A percentile compares a stretch with the other conserved stretches of the same genome.
Conservation (phyloP, 2,797 vertebrate genomes). For the Myotis myotis region DNA sequence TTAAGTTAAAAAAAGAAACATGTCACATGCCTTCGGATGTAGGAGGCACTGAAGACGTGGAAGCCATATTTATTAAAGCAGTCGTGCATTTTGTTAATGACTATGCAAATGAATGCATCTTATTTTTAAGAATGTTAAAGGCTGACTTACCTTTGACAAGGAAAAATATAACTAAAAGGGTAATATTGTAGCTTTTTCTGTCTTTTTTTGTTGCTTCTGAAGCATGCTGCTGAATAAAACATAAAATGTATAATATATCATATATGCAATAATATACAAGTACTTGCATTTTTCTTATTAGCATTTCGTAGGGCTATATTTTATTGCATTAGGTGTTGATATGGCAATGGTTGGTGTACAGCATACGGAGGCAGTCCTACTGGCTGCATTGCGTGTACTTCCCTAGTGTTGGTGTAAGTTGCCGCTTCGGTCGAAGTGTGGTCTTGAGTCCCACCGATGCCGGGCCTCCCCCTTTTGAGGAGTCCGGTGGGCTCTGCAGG, state of each 20-base stretch:
- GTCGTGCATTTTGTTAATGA: neutral
- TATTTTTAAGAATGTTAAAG: neutral
- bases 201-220: neutral
- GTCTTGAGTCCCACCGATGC: neutral
- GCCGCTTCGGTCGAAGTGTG: neutral
- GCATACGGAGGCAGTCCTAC: rapidly evolving
- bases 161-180: neutral
- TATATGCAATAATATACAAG: neutral
- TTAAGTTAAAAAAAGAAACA: neutral
- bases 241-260: neutral
- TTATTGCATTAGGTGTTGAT: neutral
- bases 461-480: neutral
- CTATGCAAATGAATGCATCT: neutral
- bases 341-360: neutral
- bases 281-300: slow-evolving; percentile 14
- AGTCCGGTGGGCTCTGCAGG: neutral
- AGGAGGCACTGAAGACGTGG: neutral
- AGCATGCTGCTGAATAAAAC: neutral
- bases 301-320: neutral
- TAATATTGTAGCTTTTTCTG: neutral
- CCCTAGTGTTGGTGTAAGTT: neutral
- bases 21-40: neutral
- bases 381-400: neutral
- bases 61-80: neutral
- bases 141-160: neutral